These are phyloP conservation scores for Aplochiton taeniatus DNA, from an alignment of 2,797 vertebrate species.

Conservation along the genomic window DNA sequence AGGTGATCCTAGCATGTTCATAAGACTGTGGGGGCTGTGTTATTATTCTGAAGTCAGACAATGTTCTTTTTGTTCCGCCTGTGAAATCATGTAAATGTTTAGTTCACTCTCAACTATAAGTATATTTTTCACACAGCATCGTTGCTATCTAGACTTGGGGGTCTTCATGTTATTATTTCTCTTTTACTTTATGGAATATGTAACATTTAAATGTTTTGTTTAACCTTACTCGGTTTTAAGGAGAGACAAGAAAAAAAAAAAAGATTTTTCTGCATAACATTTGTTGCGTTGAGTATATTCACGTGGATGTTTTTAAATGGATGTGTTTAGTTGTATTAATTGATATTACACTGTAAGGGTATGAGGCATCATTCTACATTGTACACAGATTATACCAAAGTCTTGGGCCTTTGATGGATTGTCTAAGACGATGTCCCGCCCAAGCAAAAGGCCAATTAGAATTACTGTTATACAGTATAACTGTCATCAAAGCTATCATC, in stretches of 20 bases:
- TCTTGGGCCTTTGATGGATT: conserved; percentile 59
- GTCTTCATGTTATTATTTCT: conserved; percentile 66
- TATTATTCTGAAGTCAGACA: conserved; percentile 55
- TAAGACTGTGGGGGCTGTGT: conserved; percentile 69
- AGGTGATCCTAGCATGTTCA: conserved; percentile 61
- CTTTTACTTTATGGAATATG: conserved; percentile 68
- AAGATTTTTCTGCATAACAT: conserved; percentile 67
- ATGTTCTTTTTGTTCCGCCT: conserved; percentile 65
- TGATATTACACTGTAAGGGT: conserved; percentile 76
- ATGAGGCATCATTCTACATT: conserved; percentile 67
- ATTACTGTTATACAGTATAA: conserved; percentile 80
- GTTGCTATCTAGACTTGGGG: conserved; percentile 63
- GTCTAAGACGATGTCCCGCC: conserved; percentile 55
- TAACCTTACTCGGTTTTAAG: conserved; percentile 70
- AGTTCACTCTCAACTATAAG: conserved; percentile 68
- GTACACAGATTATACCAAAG: conserved; percentile 72
- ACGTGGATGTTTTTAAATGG: conserved; percentile 78
- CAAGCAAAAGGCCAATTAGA: conserved; percentile 70
- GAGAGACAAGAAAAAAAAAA: conserved; percentile 18
- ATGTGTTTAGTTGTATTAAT: conserved; percentile 78
- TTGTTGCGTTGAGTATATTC: conserved; percentile 76
- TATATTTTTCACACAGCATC: conserved; percentile 72
- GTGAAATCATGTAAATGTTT: conserved; percentile 78
- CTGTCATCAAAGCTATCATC: conserved; percentile 68
- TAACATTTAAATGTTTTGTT: conserved; percentile 76